Evolutionary conservation across 2,797 vertebrate species (phyloP), one percentile per base, ranked within the genome.

Genomic region (Gouania willdenowi): DNA sequence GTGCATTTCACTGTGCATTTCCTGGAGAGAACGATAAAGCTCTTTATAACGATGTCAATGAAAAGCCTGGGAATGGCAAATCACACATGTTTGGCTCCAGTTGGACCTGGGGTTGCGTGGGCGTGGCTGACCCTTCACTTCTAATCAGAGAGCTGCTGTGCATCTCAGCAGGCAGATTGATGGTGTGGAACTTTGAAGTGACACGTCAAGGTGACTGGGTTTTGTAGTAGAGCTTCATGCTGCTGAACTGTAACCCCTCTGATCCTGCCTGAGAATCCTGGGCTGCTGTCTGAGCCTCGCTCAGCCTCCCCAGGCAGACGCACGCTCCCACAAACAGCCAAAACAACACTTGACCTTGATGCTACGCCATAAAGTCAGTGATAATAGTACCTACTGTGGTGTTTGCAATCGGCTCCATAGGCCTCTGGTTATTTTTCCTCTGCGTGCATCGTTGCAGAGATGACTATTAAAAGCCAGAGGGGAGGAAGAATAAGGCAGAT

Each of bases 341-440:
- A 47, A 60, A 54, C 45, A 56, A 39, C 39, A 41, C 42, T 47
- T 57, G 72, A 77, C 72, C 75, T 81, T 81, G 74, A 16, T 45
- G 23, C 34, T 44, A 29, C 11, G 24, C 43, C 26, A 28, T 39
- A 57, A 69, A 53, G 64, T 64, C 65, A 45, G 41, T 49, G 29
- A 30, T 66, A 62, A 72, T 34, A 50, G 56, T 43, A 19, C 11
- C 20, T 7, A 39, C 63, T 50, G 33, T 16, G 26, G 36, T n/a
- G 41, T 38, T 15, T 43, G 45, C 24, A 53, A 59, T 42, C 6
- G 2, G 10, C 11, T 25, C 49, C 51, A 29, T 21, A 39, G 23
- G 25, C 20, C 16, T 16, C 8, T 22, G 26, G 8, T 55, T 59
- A 18, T 59, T 44, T 59, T 41, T 50, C 31, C 35, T 21, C 57